phyloP scores from a whole-genome alignment of 2,888 invertebrate species.

The Macrosoma leucophasiata region DNA sequence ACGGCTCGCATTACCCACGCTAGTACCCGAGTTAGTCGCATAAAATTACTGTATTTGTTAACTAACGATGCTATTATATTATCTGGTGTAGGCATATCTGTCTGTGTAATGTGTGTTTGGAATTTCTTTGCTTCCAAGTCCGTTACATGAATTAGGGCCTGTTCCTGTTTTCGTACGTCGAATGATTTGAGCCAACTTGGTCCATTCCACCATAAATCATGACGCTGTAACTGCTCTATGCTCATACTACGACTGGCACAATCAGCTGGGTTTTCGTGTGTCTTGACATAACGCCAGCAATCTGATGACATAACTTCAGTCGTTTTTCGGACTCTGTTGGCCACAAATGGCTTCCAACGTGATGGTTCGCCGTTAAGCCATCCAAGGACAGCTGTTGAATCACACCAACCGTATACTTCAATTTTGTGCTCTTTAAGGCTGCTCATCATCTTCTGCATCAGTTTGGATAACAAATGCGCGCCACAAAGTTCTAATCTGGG shows the following conservation, averaged over 20 bases:
- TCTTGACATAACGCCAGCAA: conserved; percentile 11
- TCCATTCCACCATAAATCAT: conserved; percentile 9
- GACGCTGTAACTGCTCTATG: conserved; percentile 5
- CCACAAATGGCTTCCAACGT: conserved; percentile 23
- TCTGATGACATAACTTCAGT: conserved; percentile 5
- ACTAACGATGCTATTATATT: too few species aligned
- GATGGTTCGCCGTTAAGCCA: conserved; percentile 18
- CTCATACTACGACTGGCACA: conserved; percentile 7
- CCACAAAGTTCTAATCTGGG: conserved; percentile 3
- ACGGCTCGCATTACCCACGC: too few species aligned
- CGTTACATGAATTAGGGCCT: background rate
- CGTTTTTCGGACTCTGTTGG: conserved; percentile 20
- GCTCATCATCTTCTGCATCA: background rate
- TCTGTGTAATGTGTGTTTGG: background rate
- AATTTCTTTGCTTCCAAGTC: background rate
- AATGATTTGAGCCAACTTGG: conserved; percentile 7
- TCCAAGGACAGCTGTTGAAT: conserved; percentile 19
- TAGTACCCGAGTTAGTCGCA: background rate
- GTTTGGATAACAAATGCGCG: background rate
- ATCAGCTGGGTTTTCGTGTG: conserved; percentile 11
- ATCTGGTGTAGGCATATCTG: too few species aligned
- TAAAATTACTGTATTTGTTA: background rate
- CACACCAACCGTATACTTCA: conserved; percentile 14
- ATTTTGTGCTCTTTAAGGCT: too few species aligned
- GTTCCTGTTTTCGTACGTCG: background rate